A percentile compares a stretch with the other conserved stretches of the same genome.
Conservation (phyloP, 2,113 vertebrate species). For the Cacatua alba region DNA sequence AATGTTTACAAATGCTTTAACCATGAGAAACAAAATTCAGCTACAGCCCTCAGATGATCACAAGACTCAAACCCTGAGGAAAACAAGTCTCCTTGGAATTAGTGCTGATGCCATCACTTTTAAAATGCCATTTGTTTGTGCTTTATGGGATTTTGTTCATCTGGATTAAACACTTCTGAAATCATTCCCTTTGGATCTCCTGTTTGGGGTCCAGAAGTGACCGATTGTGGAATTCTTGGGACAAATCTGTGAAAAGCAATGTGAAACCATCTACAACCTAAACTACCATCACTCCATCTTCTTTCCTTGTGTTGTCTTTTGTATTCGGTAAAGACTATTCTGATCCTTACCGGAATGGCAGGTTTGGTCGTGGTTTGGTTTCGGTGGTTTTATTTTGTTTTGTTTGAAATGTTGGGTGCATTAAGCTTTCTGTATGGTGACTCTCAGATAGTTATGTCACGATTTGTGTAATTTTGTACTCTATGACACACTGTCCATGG, state of each 20-base stretch:
- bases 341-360: neutral
- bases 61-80: neutral
- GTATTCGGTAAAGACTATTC: neutral
- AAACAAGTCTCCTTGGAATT: neutral
- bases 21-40: neutral
- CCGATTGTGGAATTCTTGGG: neutral
- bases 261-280: neutral
- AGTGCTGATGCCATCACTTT: neutral
- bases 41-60: fast-evolving
- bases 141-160: neutral
- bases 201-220: neutral
- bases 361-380: neutral
- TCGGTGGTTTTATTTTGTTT: neutral
- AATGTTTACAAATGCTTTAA: neutral
- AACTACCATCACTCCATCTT: neutral
- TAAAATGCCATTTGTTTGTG: neutral
- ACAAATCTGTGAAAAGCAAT: neutral
- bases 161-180: neutral
- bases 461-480: neutral
- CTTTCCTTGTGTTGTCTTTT: neutral
- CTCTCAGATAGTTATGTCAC: neutral
- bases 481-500: neutral
- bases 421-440: neutral
- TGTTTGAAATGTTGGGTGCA: conserved; percentile 1
- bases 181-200: neutral